Evolutionary conservation across 2,113 vertebrate genomes (phyloP).

Genomic region (Astur gentilis): DNA sequence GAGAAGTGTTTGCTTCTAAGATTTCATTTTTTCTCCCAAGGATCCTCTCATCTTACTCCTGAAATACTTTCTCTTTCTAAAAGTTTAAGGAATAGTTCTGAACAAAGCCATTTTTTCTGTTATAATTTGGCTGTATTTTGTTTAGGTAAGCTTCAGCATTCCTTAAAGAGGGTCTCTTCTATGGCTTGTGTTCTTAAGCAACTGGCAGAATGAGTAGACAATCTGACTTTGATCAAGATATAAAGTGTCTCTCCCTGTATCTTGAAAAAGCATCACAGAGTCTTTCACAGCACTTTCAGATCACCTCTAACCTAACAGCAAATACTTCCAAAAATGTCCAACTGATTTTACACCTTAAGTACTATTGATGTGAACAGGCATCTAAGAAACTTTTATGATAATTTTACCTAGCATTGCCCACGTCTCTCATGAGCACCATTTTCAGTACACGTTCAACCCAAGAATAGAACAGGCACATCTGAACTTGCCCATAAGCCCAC

Average conservation of each 20-base stretch:
- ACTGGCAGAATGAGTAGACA: not conserved
- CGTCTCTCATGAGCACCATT: not conserved
- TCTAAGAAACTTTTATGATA: not conserved
- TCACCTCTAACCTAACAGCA: not conserved
- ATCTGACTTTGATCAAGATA: not conserved
- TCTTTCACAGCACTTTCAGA: not conserved
- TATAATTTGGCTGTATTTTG: not conserved
- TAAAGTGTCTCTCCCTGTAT: not conserved
- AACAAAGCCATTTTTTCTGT: not conserved
- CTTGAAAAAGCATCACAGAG: not conserved
- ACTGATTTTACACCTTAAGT: not conserved
- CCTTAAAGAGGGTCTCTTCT: not conserved
- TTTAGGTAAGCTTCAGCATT: not conserved
- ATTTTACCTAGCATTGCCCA: not conserved
- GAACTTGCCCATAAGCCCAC: not conserved
- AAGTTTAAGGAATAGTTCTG: not conserved
- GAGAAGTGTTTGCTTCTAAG: not conserved
- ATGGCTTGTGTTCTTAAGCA: not conserved
- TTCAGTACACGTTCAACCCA: not conserved
- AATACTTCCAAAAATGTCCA: not conserved
- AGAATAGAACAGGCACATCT: not conserved
- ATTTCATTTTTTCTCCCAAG: not conserved
- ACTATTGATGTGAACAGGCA: rapidly evolving
- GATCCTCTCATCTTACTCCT: not conserved
- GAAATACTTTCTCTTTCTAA: not conserved